These are phyloP conservation scores for Clytia hemisphaerica DNA, from an alignment of 30 jellyfish, hydroid and myxozoan species.

Conservation along the genomic window DNA sequence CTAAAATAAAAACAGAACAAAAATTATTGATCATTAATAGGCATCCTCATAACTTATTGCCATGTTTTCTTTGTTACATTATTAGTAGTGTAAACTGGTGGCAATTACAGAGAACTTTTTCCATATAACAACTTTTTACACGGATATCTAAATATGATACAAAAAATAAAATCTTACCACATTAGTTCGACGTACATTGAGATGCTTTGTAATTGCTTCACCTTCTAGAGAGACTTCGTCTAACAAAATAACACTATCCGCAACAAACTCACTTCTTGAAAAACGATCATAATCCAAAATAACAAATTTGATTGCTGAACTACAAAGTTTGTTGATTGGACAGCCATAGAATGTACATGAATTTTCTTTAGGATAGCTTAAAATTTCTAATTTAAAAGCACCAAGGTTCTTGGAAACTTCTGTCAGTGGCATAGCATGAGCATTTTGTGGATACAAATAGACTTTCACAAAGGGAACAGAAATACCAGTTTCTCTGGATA, in stretches of 20 bases:
- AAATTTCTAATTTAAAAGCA: slow-evolving; percentile 36
- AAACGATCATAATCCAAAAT: slow-evolving; percentile 79
- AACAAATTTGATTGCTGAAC: slow-evolving; percentile 52
- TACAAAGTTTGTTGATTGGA: slow-evolving; percentile 35
- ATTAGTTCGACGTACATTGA: slow-evolving; percentile 16
- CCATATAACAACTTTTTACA: too few species aligned
- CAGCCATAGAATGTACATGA: slow-evolving; percentile 58
- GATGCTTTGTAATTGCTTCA: slow-evolving; percentile 51
- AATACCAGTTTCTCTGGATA: slow-evolving; percentile 76
- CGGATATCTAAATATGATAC: too few species aligned
- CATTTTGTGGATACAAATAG: slow-evolving; percentile 40
- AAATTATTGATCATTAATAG: too few species aligned
- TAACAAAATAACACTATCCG: slow-evolving; percentile 52
- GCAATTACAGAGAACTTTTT: too few species aligned
- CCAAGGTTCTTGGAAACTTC: slow-evolving; percentile 4
- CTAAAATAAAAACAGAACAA: too few species aligned
- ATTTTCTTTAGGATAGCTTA: slow-evolving; percentile 61
- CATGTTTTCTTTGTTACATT: too few species aligned
- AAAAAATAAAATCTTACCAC: slow-evolving; percentile 28
- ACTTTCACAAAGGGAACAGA: slow-evolving; percentile 84
- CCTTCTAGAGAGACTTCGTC: slow-evolving; percentile 69
- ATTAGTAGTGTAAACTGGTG: too few species aligned
- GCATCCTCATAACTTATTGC: too few species aligned
- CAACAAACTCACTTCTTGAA: slow-evolving; percentile 90
- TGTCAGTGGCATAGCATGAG: slow-evolving; percentile 22